Evolutionary conservation across 2,797 vertebrate genomes (phyloP).

Genomic region (Spondyliosoma cantharus): DNA sequence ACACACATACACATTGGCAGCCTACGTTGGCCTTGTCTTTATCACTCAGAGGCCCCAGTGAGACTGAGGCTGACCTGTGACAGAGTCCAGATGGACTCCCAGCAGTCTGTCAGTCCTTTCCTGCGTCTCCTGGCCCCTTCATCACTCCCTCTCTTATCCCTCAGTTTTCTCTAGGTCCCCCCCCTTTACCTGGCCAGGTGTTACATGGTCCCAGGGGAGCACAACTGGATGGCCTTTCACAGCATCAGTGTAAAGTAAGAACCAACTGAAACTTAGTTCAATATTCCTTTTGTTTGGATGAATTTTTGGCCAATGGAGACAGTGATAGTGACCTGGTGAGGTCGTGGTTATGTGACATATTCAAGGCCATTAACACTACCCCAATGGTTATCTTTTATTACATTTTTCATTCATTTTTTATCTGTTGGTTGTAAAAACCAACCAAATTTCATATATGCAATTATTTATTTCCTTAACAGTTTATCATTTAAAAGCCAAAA

Average conservation of each 20-base stretch:
- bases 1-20: conserved; percentile 40
- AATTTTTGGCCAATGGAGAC: too few relatives aligned
- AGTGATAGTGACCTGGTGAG: too few relatives aligned
- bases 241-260: conserved; percentile 1
- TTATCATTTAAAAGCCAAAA: conserved; percentile 1
- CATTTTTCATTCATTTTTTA: too few relatives aligned
- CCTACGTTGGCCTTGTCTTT: conserved; percentile 50
- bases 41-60: conserved; percentile 53
- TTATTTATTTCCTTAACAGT: not conserved
- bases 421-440: not conserved
- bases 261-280: not conserved
- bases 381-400: not conserved
- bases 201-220: conserved; percentile 43
- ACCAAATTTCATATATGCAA: too few relatives aligned
- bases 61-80: conserved; percentile 67
- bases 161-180: conserved; percentile 15
- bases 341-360: not conserved
- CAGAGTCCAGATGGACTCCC: conserved; percentile 77
- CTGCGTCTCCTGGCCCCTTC: conserved; percentile 44
- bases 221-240: conserved; percentile 48
- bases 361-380: not conserved
- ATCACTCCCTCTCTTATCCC: conserved; percentile 42
- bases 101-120: conserved; percentile 62
- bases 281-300: not conserved
- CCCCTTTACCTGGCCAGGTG: conserved; percentile 70